phyloP scores from a whole-genome alignment of 1,140 invertebrate species.

The Drosophila nebulosa region DNA sequence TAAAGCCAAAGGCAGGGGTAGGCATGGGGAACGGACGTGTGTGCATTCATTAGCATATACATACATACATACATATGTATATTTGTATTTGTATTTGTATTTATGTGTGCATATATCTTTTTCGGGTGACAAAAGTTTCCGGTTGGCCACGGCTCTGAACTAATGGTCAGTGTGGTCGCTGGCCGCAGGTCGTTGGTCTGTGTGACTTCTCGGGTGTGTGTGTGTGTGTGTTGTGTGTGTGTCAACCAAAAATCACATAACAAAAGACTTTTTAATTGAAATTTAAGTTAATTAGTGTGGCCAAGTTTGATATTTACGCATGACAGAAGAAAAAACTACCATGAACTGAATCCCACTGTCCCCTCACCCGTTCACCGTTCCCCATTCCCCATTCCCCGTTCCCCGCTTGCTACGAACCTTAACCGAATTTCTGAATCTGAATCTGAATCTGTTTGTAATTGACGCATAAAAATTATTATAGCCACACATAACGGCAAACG shows the following conservation, averaged over 20 bases:
- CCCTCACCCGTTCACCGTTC: too few species aligned
- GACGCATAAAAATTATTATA: conserved; percentile 43
- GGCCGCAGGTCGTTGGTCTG: too few species aligned
- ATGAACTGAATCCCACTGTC: neutral
- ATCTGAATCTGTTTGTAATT: conserved; percentile 32
- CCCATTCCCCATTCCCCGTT: neutral
- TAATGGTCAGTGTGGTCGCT: conserved; percentile 48
- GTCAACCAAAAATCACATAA: conserved; percentile 65
- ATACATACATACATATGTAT: neutral
- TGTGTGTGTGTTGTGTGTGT: neutral
- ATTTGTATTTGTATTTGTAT: neutral
- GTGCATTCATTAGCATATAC: conserved; percentile 66
- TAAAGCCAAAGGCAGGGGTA: neutral
- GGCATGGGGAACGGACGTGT: conserved; percentile 22
- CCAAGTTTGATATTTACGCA: conserved; percentile 49
- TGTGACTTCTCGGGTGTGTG: too few species aligned
- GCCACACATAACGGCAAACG: conserved; percentile 49
- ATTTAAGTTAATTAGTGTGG: conserved; percentile 75
- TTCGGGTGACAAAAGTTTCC: conserved; percentile 75
- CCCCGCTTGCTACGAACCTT: neutral
- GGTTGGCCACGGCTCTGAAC: conserved; percentile 71
- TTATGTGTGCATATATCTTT: conserved; percentile 8
- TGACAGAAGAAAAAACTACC: conserved; percentile 25
- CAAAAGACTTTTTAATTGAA: conserved; percentile 79
- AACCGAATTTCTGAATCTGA: neutral